Conservation (phyloP, 2,113 vertebrate genomes). For the Ammodytes dubius region DNA sequence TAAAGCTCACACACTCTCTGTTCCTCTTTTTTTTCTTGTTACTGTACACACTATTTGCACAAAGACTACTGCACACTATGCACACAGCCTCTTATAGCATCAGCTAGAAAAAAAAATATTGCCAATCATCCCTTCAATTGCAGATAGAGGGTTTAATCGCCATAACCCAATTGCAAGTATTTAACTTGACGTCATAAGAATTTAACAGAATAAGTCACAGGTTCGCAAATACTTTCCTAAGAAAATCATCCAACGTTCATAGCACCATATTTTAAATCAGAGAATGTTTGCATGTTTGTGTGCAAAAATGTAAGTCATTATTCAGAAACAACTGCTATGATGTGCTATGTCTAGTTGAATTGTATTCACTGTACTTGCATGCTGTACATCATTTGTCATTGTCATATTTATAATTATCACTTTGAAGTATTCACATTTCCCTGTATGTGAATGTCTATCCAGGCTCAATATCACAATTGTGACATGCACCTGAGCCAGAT, state of each 20-base stretch:
- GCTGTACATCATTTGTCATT: constrained; percentile 7
- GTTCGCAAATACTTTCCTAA: background rate
- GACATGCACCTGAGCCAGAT: constrained; percentile 57
- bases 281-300: background rate
- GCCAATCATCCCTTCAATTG: too few species aligned
- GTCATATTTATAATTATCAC: constrained; percentile 17
- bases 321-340: background rate
- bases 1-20: too few species aligned
- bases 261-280: background rate
- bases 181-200: background rate
- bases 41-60: too few species aligned
- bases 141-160: too few species aligned
- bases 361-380: background rate
- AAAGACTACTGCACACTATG: too few species aligned
- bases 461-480: constrained; percentile 50
- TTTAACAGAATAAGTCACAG: background rate
- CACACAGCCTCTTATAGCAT: too few species aligned
- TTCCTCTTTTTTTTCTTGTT: too few species aligned
- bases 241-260: background rate
- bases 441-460: constrained; percentile 43
- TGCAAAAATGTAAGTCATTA: background rate
- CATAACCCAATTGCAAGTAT: background rate
- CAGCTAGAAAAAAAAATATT: too few species aligned
- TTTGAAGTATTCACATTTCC: constrained; percentile 40
- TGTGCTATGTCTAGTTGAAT: background rate